Conservation (phyloP, 2,113 vertebrate species). For the Atlantisia rogersi region DNA sequence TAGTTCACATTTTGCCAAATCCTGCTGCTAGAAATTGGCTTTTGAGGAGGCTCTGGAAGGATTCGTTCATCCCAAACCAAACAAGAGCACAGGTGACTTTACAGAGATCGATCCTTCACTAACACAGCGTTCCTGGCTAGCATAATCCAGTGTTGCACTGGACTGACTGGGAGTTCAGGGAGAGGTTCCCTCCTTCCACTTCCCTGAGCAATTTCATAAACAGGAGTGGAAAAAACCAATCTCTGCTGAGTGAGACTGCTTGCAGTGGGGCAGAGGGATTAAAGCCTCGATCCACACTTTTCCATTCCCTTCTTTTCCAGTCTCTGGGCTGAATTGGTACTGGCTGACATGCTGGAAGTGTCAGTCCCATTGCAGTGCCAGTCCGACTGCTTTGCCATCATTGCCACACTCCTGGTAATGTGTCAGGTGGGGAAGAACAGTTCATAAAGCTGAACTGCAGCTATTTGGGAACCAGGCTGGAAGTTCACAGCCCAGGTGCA, state of each 20-base stretch:
- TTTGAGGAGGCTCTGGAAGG: neutral
- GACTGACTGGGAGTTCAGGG: accelerated
- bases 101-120: neutral
- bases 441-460: neutral
- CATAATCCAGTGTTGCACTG: neutral
- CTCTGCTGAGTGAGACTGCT: neutral
- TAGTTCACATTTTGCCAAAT: neutral
- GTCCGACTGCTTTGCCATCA: accelerated
- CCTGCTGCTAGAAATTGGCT: neutral
- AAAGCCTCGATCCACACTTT: neutral
- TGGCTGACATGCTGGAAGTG: accelerated
- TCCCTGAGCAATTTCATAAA: neutral
- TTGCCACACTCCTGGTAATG: accelerated
- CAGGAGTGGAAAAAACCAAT: neutral
- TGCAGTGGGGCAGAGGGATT: accelerated
- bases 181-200: neutral
- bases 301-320: neutral
- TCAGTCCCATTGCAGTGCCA: neutral
- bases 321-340: neutral
- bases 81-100: neutral
- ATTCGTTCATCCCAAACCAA: neutral
- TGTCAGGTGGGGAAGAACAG: accelerated
- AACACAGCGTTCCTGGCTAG: accelerated
- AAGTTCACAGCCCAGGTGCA: neutral
- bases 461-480: neutral